Evolutionary conservation across 2,113 vertebrate species (phyloP).

Genomic region (Gila orcuttii): DNA sequence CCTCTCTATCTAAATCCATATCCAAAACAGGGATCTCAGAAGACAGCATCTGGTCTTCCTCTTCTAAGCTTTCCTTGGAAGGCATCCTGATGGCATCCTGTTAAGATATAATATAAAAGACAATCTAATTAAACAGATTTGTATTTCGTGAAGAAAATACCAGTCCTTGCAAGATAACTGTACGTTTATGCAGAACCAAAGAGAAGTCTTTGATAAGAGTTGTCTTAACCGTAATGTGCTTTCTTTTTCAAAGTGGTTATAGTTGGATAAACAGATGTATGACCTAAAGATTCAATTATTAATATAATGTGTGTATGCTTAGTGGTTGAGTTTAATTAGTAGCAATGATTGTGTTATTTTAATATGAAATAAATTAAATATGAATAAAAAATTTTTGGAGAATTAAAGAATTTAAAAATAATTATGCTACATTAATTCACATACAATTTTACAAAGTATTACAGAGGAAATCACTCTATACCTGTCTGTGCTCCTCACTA

Average conservation of each 20-base stretch:
- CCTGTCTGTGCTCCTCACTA: constrained; percentile 60
- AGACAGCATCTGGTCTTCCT: constrained; percentile 15
- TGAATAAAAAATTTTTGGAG: not conserved
- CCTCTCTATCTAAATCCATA: constrained; percentile 41
- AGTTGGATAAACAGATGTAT: no score
- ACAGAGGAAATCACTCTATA: constrained; percentile 40
- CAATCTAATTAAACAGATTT: not conserved
- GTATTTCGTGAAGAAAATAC: not conserved
- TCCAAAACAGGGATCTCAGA: constrained; percentile 53
- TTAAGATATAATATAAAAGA: not conserved
- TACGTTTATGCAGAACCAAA: not conserved
- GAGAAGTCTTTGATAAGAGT: no score
- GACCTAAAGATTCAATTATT: no score
- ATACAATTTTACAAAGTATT: not conserved
- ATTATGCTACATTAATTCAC: not conserved
- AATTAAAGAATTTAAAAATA: not conserved
- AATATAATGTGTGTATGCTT: no score
- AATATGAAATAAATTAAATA: not conserved
- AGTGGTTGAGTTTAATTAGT: no score
- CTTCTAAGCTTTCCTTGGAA: constrained; percentile 40
- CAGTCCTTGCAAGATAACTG: not conserved
- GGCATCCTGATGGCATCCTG: constrained; percentile 40
- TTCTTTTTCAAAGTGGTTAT: no score
- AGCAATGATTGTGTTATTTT: no score
- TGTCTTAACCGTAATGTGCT: no score